phyloP scores from a whole-genome alignment of 1,140 invertebrate species.

The Centruroides vittatus region DNA sequence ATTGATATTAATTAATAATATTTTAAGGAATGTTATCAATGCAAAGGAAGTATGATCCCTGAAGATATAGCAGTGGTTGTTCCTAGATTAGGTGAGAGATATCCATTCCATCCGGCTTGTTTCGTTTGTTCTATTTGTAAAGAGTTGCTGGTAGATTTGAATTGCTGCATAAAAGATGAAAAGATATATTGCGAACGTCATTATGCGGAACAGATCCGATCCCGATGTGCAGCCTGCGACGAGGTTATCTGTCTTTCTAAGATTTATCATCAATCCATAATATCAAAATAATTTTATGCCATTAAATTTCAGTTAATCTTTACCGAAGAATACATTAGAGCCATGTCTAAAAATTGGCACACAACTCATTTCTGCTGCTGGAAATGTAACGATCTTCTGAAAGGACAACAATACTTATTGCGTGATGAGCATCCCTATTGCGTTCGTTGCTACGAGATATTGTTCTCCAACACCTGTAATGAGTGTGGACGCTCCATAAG shows the following conservation, averaged over 20 bases:
- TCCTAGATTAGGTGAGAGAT: constrained; percentile 46
- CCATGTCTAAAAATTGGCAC: constrained; percentile 99
- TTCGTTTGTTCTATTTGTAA: constrained; percentile 71
- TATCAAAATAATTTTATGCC: background rate
- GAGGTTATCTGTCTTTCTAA: constrained; percentile 53
- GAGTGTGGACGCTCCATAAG: constrained; percentile 97
- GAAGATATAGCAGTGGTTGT: constrained; percentile 55
- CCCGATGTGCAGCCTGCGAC: constrained; percentile 81
- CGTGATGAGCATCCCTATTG: constrained; percentile 98
- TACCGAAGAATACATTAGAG: constrained; percentile 98
- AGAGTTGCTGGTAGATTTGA: constrained; percentile 78
- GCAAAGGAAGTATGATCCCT: constrained; percentile 42
- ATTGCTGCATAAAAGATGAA: constrained; percentile 78
- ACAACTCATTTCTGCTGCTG: constrained; percentile 95
- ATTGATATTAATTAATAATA: background rate
- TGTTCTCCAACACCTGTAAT: constrained; percentile 96
- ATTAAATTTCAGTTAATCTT: constrained; percentile 79
- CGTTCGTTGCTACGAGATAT: constrained; percentile 98
- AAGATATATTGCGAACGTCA: constrained; percentile 80
- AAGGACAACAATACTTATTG: constrained; percentile 93
- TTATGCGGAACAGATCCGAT: constrained; percentile 86
- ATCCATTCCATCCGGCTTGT: constrained; percentile 70
- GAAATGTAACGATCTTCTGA: constrained; percentile 95
- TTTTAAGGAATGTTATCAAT: constrained; percentile 46
- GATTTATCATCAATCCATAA: too few species aligned